phyloP scores from a whole-genome alignment of 2,113 vertebrate species.

The Pollimyrus isidori region DNA sequence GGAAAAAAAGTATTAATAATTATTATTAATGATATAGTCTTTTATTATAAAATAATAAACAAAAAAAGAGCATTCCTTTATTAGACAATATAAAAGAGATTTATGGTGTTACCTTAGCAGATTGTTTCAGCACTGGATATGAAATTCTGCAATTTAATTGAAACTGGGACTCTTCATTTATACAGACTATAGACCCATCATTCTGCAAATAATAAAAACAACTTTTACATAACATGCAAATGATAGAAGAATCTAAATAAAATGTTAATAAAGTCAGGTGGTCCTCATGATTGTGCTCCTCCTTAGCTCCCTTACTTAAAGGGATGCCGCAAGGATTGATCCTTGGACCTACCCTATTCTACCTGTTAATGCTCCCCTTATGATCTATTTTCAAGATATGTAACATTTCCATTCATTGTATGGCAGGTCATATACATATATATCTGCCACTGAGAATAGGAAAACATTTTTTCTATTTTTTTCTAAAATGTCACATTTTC shows the following conservation, averaged over 20 bases:
- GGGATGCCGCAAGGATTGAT: not conserved
- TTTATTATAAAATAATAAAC: not conserved
- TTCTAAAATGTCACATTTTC: not conserved
- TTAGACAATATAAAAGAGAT: not conserved
- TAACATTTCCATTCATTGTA: not conserved
- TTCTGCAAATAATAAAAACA: conserved; percentile 22
- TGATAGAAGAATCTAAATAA: not conserved
- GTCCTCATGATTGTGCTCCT: not conserved
- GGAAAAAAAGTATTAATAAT: not conserved
- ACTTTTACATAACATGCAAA: not conserved
- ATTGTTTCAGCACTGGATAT: conserved; percentile 30
- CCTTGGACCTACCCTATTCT: not conserved
- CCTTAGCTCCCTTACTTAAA: not conserved
- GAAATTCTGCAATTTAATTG: conserved; percentile 32
- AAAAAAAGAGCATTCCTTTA: not conserved
- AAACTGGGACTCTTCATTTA: conserved; percentile 16
- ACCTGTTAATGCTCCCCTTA: not conserved
- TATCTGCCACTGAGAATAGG: not conserved
- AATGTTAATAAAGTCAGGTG: not conserved
- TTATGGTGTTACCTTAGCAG: conserved; percentile 25
- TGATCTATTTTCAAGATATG: not conserved
- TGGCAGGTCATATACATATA: not conserved
- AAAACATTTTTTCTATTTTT: not conserved
- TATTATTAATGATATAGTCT: not conserved
- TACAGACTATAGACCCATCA: conserved; percentile 23